These are phyloP conservation scores for Nothura maculosa DNA, from an alignment of 2,797 vertebrate species.

Conservation along the genomic window DNA sequence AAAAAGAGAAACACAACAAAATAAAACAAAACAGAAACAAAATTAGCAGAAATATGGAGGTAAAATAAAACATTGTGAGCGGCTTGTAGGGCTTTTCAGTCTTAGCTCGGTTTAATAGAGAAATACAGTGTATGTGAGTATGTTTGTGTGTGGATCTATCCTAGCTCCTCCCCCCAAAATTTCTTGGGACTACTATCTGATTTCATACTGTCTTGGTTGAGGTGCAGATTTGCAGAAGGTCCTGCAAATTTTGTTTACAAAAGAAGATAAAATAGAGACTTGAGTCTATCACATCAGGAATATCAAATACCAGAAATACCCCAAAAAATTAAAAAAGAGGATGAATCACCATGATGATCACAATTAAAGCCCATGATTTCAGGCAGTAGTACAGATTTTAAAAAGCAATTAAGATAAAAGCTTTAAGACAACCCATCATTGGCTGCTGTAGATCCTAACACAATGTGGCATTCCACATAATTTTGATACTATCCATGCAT, in stretches of 20 bases:
- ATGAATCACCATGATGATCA: background rate
- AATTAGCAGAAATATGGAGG: background rate
- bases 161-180: background rate
- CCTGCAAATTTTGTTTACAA: background rate
- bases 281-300: background rate
- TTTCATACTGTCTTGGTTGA: background rate
- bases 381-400: background rate
- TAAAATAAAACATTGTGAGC: background rate
- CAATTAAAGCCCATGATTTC: background rate
- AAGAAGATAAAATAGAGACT: background rate
- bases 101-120: background rate
- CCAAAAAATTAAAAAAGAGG: background rate
- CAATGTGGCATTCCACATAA: rapidly evolving
- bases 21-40: too few species aligned
- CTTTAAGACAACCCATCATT: background rate
- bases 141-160: background rate
- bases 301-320: too few species aligned
- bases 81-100: background rate
- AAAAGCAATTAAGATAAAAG: background rate
- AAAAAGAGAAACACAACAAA: background rate
- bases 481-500: too few species aligned
- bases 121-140: background rate
- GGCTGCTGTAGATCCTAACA: background rate
- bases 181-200: background rate
- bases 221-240: background rate